These are phyloP conservation scores for Eupithecia centaureata DNA, from an alignment of 2,888 invertebrate genomes.

Conservation along the genomic window DNA sequence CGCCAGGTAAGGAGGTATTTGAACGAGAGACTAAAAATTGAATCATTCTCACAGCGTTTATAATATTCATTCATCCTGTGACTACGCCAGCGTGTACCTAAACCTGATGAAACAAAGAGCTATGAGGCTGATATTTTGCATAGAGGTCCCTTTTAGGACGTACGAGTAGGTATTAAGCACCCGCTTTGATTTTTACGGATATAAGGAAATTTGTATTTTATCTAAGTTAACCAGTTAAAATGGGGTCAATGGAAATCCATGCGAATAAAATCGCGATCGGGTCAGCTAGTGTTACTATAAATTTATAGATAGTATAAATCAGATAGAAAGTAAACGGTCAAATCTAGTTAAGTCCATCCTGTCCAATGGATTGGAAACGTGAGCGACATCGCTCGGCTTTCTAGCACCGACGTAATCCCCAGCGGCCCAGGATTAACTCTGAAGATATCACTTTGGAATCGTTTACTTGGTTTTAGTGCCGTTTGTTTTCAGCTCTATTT, in stretches of 20 bases:
- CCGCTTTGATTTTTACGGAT: too few species aligned
- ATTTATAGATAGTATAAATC: background rate
- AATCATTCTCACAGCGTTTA: background rate
- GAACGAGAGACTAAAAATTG: background rate
- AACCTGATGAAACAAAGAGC: too few species aligned
- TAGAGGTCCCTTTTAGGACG: too few species aligned
- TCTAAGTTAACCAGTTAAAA: too few species aligned
- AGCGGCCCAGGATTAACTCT: background rate
- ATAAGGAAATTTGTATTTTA: too few species aligned
- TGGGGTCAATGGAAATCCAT: too few species aligned
- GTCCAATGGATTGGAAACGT: slow-evolving; percentile 1
- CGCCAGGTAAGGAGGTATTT: background rate
- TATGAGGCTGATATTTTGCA: too few species aligned
- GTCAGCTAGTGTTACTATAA: too few species aligned
- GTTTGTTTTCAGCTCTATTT: background rate
- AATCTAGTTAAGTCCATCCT: background rate
- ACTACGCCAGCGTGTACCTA: too few species aligned
- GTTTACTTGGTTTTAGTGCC: background rate
- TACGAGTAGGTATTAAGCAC: too few species aligned
- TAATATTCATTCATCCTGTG: too few species aligned
- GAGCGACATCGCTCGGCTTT: slow-evolving; percentile 2
- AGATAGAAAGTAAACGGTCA: background rate
- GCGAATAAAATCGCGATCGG: too few species aligned
- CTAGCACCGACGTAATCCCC: slow-evolving; percentile 3
- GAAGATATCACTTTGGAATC: slow-evolving; percentile 1